Base-by-base conservation (phyloP, 2,113 vertebrate genomes). In the Falcunculus frontatus region DNA sequence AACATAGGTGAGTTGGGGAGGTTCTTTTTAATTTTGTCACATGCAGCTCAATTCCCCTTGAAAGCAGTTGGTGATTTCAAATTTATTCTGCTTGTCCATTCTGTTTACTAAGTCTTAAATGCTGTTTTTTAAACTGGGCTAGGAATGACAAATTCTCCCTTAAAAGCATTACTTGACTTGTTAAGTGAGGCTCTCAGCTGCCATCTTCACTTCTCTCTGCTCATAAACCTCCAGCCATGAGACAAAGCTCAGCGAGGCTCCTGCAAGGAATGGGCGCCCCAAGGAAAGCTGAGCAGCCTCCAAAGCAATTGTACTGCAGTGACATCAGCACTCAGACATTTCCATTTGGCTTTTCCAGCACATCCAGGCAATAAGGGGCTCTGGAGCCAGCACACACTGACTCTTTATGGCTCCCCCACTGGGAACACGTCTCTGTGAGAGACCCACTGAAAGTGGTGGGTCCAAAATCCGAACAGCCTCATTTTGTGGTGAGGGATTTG, bases 291-390 rank as follows among this genome's bases (percentile, higher is more conserved):
- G 93, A 93, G 39, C 13, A 55, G 53, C 37, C 87, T 95, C 84
- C 87, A 75, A 30, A 89, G 81, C 62, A 20, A 69, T 30, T 55
- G 93, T 42, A 16, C 79, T 10, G 1, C 50, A 23, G 84, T 95
- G 93, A 94, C 93, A 90, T 96, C 93, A 96, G 87, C 17, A 3
- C 85, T 87, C 67, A 80, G 88, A 39, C 69, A 90, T 95, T 88
- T 87, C 84, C 87, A 77, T 59, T 50, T 62, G 84, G 78, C 90
- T 59, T 30, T 65, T 67, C 70, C 87, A 85, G 26, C 67, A 41
- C n/a, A 14, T 25, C 18, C 84, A 76, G 69, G 70, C 91, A 53
- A 0, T 41, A 44, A 83, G 1, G 33, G 91, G 67, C 81, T 57
- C 75, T 13, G 78, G 55, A 91, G 87, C 78, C 90, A 96, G 90